Evolutionary conservation across 1,140 invertebrate genomes (phyloP), one percentile per base, ranked within the genome.

Genomic region (Meloidogyne floridensis): DNA sequence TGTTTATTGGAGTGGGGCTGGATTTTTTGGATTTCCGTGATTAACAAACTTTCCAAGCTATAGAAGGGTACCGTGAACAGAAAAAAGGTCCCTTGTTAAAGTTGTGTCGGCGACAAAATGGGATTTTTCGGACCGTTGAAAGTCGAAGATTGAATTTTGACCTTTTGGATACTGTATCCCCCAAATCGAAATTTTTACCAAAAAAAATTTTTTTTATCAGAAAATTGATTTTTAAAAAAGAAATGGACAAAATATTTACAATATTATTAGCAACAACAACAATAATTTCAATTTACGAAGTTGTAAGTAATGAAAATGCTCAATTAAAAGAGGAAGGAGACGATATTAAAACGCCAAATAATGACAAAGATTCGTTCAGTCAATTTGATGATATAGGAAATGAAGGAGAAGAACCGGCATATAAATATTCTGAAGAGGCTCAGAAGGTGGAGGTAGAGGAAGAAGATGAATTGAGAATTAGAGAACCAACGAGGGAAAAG

Each of bases 381-480:
- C 82, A 85, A 73, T 85, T 85, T 80, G 80, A 85, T 47, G 84
- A 85, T 47, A 47, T 47, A n/a, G 47, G 7, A 6, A 72, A 79
- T 13, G 77, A 79, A 32, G 32, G 32, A 47, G 59, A 72, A 54
- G 53, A 77, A 20, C 84, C 83, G 11, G 70, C 84, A 7, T 56
- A 86, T 42, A 85, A 86, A 69, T 85, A 85, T 72, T 85, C 84
- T 0, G 11, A 75, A 73, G 71, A 72, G 43, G 81, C 79, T 13
- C 71, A 73, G 51, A 32, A 20, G 2, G 32, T 32, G 2, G 32
- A 32, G 32, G n/a, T n/a, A n/a, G 84, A 51, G 32, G 10, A 75
- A 18, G 81, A 71, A 7, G 82, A 83, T 71, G 75, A 86, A 43
- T 43, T 85, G 2, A 73, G 76, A 53, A 85, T 85, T 72, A 72